phyloP scores from a whole-genome alignment of 2,797 vertebrate genomes.

The Stomatorhinus walkeri region DNA sequence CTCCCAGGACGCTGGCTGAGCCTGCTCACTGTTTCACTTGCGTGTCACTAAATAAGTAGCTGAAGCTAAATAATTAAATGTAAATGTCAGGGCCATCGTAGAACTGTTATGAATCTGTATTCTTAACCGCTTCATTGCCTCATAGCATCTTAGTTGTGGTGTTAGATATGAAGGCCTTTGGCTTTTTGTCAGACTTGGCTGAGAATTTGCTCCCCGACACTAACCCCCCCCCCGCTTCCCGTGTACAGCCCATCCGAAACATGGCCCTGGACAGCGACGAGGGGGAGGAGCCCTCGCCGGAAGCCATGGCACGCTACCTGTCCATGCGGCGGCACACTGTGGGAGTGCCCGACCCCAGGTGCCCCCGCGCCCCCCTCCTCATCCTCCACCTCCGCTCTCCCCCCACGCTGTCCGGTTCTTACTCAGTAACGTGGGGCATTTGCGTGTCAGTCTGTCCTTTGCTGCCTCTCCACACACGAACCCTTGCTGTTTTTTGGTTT shows the following conservation, averaged over 20 bases:
- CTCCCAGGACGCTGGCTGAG: not conserved
- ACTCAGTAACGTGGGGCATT: not conserved
- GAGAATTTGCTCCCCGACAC: not conserved
- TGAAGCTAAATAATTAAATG: not conserved
- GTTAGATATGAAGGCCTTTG: not conserved
- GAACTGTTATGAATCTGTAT: not conserved
- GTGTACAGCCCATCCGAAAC: conserved; percentile 73
- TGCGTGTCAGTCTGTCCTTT: not conserved
- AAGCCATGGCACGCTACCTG: conserved; percentile 93
- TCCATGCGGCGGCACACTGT: conserved; percentile 98
- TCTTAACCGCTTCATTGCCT: not conserved
- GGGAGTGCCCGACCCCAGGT: conserved; percentile 95
- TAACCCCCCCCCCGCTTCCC: conserved; percentile 4
- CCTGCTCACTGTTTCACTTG: not conserved
- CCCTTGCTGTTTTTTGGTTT: not conserved
- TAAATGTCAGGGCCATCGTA: not conserved
- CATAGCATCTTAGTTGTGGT: not conserved
- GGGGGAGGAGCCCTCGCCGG: conserved; percentile 91
- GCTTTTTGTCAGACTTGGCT: not conserved
- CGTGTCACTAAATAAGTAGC: not conserved
- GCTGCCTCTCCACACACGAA: not conserved
- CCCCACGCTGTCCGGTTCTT: not conserved
- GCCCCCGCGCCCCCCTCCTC: not conserved
- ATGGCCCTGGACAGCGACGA: conserved; percentile 96
- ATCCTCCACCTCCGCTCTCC: not conserved